phyloP scores from a whole-genome alignment of 1,140 invertebrate genomes.

The Drosophila parvula region DNA sequence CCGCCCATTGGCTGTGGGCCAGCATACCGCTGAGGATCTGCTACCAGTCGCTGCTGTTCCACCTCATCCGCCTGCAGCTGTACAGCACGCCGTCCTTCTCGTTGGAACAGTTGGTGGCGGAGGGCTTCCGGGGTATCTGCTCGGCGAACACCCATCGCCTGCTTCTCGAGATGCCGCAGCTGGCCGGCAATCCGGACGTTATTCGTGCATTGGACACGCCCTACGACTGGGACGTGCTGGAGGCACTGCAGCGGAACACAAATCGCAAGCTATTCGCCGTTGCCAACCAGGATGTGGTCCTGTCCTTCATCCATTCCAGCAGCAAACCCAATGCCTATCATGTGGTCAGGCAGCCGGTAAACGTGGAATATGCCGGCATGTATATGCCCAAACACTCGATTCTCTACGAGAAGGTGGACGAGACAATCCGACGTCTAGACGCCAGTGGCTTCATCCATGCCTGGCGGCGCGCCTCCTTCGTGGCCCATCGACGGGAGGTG shows the following conservation, averaged over 20 bases:
- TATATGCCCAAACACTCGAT: slow-evolving; percentile 74
- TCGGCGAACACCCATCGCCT: slow-evolving; percentile 44
- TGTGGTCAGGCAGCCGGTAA: slow-evolving; percentile 50
- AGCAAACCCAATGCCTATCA: slow-evolving; percentile 14
- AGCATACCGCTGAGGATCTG: slow-evolving; percentile 57
- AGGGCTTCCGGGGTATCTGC: slow-evolving; percentile 48
- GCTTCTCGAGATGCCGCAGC: slow-evolving; percentile 52
- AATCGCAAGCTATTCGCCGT: slow-evolving; percentile 50
- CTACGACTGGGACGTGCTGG: slow-evolving; percentile 47
- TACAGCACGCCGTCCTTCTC: slow-evolving; percentile 34
- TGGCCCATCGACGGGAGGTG: slow-evolving; percentile 10
- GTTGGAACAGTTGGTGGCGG: slow-evolving; percentile 48
- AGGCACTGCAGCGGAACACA: slow-evolving; percentile 23
- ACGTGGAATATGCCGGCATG: slow-evolving; percentile 61
- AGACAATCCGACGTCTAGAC: slow-evolving; percentile 38
- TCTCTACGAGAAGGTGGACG: slow-evolving; percentile 42
- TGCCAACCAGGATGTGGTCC: slow-evolving; percentile 39
- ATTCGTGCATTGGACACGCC: slow-evolving; percentile 23
- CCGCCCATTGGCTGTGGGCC: slow-evolving; percentile 66
- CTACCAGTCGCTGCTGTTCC: slow-evolving; percentile 72
- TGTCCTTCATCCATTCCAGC: slow-evolving; percentile 24
- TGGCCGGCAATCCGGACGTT: slow-evolving; percentile 12
- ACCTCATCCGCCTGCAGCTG: slow-evolving; percentile 64
- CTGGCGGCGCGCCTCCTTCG: slow-evolving; percentile 51
- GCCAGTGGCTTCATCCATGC: slow-evolving; percentile 46